Evolutionary conservation across 2,888 invertebrate species (phyloP), one percentile per base, ranked within the genome.

Genomic region (Drosophila nr. perissopoda): DNA sequence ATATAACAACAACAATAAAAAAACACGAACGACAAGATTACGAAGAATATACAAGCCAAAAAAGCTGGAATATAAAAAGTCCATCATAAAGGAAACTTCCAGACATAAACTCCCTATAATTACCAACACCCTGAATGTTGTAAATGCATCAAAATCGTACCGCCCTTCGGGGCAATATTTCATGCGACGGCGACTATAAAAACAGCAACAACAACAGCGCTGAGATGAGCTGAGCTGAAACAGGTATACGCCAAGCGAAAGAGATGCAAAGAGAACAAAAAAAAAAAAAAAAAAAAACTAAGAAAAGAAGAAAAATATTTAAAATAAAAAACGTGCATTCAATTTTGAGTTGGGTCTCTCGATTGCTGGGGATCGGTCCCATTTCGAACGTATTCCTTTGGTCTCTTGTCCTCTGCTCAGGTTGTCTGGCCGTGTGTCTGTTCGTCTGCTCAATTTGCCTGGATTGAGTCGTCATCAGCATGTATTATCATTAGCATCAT

Each of bases 21-120:
- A 68, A 64, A 38, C 61, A 56, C 31, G 34, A 82, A 78, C 25
- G 60, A 68, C 16, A 66, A 69, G 31, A 64, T 13, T 64, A n/a
- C 48, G 13, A 61, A 42, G 54, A 63, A 52, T 42, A 57, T 45
- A 57, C 61, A 69, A 66, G 56, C 18, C 2, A 67, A 45, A 45
- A 45, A 45, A 70, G 69, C 82, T 65, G 70, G 63, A 67, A 74
- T 72, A 73, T 63, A 77, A 76, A 76, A 87, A 74, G 65, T 80
- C 80, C 73, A 83, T 90, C 86, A 90, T 91, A 91, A 91, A 82
- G 88, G 91, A 91, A 91, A 91, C 91, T 89, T 89, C 69, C 92
- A 92, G 92, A 92, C 92, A 91, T 92, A 92, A 92, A 92, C 90
- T 91, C 92, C 92, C 92, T 92, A 92, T 92, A 92, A 92, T 92